phyloP scores from a whole-genome alignment of 2,113 vertebrate genomes.

The Morone saxatilis region DNA sequence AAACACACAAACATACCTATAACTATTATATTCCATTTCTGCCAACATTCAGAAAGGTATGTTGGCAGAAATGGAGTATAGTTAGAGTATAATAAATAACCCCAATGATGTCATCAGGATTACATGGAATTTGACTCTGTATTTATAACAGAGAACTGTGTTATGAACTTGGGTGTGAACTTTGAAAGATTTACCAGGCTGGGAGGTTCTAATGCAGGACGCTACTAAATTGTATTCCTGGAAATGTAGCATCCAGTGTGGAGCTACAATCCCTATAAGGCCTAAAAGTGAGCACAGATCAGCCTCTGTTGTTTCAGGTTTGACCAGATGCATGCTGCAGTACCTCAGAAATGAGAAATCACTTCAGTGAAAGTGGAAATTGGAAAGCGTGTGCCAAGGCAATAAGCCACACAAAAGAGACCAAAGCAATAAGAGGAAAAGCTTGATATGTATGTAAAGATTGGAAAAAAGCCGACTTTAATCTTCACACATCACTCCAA shows the following conservation, averaged over 20 bases:
- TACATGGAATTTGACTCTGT: no score
- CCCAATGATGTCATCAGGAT: neutral
- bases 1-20: no score
- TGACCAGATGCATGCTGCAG: neutral
- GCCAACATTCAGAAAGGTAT: no score
- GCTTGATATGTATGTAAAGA: constrained; percentile 1
- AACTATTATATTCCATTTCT: no score
- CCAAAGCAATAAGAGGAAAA: constrained; percentile 1
- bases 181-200: no score
- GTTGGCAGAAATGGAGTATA: no score
- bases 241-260: neutral
- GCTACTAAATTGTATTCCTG: neutral
- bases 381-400: constrained; percentile 5
- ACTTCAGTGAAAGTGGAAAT: constrained; percentile 12
- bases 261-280: neutral
- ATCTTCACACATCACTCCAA: constrained; percentile 21
- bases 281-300: neutral
- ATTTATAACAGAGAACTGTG: neutral
- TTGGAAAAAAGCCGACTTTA: neutral
- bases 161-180: neutral
- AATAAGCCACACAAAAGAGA: neutral
- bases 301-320: neutral
- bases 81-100: no score
- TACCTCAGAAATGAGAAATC: constrained; percentile 23
- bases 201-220: neutral